phyloP scores from a whole-genome alignment of 1,140 invertebrate genomes.

The Neotoxoptera formosana region DNA sequence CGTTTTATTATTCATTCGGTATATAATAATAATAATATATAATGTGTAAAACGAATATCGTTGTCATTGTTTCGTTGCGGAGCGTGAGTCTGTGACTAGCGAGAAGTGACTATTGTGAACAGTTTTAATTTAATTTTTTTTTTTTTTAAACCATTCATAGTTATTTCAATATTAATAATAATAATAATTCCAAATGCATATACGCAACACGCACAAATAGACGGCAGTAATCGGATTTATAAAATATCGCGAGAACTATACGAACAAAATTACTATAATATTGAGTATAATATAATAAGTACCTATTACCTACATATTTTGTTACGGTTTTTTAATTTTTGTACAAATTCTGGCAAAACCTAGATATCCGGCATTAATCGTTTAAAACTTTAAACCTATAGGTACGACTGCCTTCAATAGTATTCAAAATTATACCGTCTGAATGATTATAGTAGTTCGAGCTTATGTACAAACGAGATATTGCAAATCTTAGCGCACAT shows the following conservation, averaged over 20 bases:
- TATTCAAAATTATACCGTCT: no score
- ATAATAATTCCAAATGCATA: not conserved
- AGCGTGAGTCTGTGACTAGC: not conserved
- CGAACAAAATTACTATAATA: not conserved
- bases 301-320: no score
- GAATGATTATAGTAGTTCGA: no score
- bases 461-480: no score
- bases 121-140: not conserved
- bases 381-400: no score
- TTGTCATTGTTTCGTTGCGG: not conserved
- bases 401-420: no score
- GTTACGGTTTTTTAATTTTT: not conserved
- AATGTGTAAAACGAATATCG: slow-evolving; percentile 8
- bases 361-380: no score
- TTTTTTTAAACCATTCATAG: not conserved
- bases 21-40: no score
- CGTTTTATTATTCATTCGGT: not conserved
- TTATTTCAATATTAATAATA: not conserved
- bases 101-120: not conserved
- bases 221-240: not conserved
- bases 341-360: not conserved
- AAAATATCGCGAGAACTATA: not conserved
- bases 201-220: not conserved
- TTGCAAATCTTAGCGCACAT: no score
- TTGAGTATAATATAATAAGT: not conserved